Percentiles rank a stretch among this genome's conserved stretches.
Evolutionary conservation across 1,140 invertebrate species (phyloP).

Genomic region (Capitella teleta): DNA sequence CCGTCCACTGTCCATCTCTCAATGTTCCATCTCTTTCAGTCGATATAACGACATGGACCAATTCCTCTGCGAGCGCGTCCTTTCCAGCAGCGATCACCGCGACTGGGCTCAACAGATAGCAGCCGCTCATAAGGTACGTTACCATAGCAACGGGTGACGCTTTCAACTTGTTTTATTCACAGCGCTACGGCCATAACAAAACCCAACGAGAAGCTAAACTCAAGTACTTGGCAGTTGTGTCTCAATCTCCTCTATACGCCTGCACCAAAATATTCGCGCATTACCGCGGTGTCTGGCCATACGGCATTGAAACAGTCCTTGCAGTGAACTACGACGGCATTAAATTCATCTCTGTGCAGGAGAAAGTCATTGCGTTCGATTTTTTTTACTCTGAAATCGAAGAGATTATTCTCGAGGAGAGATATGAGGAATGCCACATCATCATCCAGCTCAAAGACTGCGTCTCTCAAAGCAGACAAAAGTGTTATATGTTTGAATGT

Average conservation of each 20-base stretch:
- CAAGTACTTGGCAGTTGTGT: conserved; percentile 86
- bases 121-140: conserved; percentile 10
- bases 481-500: conserved; percentile 13
- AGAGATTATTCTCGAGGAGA: conserved; percentile 5
- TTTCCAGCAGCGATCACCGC: background rate
- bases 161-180: conserved; percentile 12
- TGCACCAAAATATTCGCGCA: conserved; percentile 85
- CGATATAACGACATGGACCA: conserved; percentile 8
- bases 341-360: conserved; percentile 25
- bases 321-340: conserved; percentile 87
- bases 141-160: background rate
- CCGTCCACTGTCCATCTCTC: background rate
- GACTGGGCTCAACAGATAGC: conserved; percentile 8
- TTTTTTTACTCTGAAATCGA: conserved; percentile 10
- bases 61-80: conserved; percentile 9
- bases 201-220: conserved; percentile 84
- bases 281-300: conserved; percentile 84
- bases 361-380: conserved; percentile 10
- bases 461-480: conserved; percentile 10
- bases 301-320: conserved; percentile 59
- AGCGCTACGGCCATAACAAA: conserved; percentile 80
- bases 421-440: conserved; percentile 7
- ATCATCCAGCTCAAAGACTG: conserved; percentile 10
- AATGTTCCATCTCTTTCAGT: background rate
- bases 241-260: conserved; percentile 92